These are phyloP conservation scores for Corythaixoides concolor DNA, from an alignment of 2,113 vertebrate species.

Conservation along the genomic window DNA sequence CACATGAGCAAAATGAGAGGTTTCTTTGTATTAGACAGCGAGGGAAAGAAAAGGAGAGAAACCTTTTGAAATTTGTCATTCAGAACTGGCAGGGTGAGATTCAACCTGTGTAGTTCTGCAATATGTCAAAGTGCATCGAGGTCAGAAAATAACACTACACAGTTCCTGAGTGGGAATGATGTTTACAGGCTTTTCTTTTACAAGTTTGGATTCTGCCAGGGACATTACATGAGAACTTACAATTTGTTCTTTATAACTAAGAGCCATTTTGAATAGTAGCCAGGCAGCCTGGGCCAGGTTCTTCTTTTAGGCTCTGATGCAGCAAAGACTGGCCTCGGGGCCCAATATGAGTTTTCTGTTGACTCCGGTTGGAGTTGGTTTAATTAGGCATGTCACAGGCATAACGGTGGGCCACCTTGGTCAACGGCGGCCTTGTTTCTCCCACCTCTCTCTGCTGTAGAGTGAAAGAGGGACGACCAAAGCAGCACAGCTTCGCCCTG, in stretches of 20 bases:
- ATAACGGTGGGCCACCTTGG: background rate
- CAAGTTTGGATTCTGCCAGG: conserved; percentile 39
- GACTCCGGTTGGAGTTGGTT: background rate
- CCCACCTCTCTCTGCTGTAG: background rate
- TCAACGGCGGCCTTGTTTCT: background rate
- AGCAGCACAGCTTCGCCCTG: rapidly evolving
- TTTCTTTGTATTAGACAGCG: background rate
- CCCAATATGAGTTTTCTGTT: background rate
- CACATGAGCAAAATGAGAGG: background rate
- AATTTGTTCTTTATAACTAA: conserved; percentile 64
- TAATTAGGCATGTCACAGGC: background rate
- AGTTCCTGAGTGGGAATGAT: conserved; percentile 41
- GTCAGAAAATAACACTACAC: conserved; percentile 24
- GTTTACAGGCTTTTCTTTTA: conserved; percentile 60
- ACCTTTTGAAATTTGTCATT: background rate
- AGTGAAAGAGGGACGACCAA: background rate
- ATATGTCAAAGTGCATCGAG: background rate
- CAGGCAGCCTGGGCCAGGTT: conserved; percentile 42
- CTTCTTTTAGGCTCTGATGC: background rate
- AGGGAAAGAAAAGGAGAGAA: conserved; percentile 10
- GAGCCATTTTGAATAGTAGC: conserved; percentile 17
- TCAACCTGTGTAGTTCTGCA: background rate
- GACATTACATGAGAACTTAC: conserved; percentile 62
- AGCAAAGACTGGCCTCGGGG: background rate
- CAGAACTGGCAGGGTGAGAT: background rate